phyloP scores from a whole-genome alignment of 2,113 vertebrate genomes.

The Trogon surrucura region DNA sequence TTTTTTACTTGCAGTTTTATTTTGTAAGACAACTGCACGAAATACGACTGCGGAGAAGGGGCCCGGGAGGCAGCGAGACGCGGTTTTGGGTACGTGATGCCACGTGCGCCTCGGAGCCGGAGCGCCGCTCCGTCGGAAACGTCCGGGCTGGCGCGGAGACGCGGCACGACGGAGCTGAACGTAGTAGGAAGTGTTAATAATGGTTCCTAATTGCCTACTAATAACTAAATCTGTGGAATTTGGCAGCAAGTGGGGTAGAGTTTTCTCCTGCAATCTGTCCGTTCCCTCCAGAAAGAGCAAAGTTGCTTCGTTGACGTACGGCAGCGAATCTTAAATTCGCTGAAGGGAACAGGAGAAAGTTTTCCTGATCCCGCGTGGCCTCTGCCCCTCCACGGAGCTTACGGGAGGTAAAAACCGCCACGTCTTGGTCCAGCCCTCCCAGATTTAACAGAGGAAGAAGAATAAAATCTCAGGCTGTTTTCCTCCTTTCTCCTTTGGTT shows the following conservation, averaged over 20 bases:
- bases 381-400: background rate
- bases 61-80: background rate
- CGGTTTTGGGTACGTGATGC: background rate
- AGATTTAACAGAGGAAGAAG: background rate
- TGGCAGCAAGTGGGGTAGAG: conserved; percentile 7
- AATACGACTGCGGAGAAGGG: background rate
- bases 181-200: conserved; percentile 56
- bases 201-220: conserved; percentile 60
- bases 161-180: background rate
- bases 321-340: background rate
- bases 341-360: background rate
- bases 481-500: background rate
- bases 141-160: background rate
- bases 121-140: background rate
- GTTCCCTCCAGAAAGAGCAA: conserved; percentile 34
- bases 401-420: rapidly evolving
- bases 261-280: conserved; percentile 44
- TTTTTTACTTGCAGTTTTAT: background rate
- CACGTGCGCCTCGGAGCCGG: background rate
- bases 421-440: background rate
- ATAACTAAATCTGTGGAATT: conserved; percentile 58
- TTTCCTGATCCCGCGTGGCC: background rate
- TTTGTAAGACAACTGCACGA: background rate
- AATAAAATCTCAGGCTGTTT: background rate
- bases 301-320: background rate